A percentile compares a stretch with the other conserved stretches of the same genome.
Evolutionary conservation across 1,140 invertebrate species (phyloP).

Genomic region (Chionoecetes opilio): DNA sequence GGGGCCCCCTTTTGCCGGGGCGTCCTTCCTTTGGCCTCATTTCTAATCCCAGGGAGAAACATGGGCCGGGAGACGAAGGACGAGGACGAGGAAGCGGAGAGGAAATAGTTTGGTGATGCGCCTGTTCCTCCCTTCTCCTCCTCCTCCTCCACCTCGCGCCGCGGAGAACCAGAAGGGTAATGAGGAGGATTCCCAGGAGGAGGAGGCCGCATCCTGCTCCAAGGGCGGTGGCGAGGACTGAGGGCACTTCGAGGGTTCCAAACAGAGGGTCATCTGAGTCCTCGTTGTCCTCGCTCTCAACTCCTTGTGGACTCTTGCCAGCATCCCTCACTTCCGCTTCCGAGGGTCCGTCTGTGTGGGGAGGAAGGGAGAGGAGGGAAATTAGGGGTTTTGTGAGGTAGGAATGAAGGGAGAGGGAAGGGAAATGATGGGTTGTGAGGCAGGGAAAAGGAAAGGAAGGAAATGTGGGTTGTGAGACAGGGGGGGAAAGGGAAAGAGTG

Average conservation of each 20-base stretch:
- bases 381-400: no score
- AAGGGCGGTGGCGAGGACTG: neutral
- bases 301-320: constrained; percentile 13
- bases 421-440: no score
- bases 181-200: neutral
- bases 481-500: neutral
- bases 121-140: neutral
- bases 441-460: no score
- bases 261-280: neutral
- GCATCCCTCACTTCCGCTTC: constrained; percentile 50
- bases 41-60: neutral
- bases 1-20: neutral
- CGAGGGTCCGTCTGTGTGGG: constrained; percentile 47
- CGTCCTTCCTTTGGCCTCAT: neutral
- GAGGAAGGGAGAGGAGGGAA: no score
- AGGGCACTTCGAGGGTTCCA: neutral
- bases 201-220: constrained; percentile 37
- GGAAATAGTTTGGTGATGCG: neutral
- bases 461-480: no score
- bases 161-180: constrained; percentile 19
- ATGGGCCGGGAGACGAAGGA: neutral
- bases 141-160: constrained; percentile 40
- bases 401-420: no score
- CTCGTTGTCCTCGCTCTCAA: neutral
- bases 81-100: neutral